Evolutionary conservation across 2,888 invertebrate species (phyloP), one percentile per base, ranked within the genome.

Genomic region (Chrysolina haemoptera): DNA sequence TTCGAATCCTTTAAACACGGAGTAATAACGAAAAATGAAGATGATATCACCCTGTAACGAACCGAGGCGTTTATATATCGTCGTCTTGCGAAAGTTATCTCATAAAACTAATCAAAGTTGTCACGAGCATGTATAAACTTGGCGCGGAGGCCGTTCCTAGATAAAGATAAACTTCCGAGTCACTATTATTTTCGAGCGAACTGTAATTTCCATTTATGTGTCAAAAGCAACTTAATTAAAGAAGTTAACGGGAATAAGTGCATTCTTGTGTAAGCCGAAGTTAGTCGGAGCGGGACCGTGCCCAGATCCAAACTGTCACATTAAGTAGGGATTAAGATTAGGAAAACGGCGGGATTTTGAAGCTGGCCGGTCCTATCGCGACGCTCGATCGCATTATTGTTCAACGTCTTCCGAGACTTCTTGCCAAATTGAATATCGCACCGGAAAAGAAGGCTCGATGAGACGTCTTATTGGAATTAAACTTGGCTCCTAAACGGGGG

Each of bases 211-310:
- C 86, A 86, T 87, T 85, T 85, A 85, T 85, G 83, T 86, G 86
- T 86, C 87, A 85, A 84, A 84, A 85, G 84, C 82, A 84, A 87
- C 85, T 87, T 87, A 87, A 87, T 87, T 87, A 87, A 86, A 86
- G 86, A 87, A 87, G 85, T 87, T 87, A 85, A 85, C 84, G 71
- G 81, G 84, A 86, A 86, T 86, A 86, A 87, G 87, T 87, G 87
- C 87, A 87, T 87, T 87, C 85, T 85, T 86, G 86, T 87, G 87
- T 87, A 86, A 87, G 84, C 83, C 80, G 79, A 81, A 83, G 82
- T 82, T 83, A 79, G 81, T 79, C 78, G 79, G 78, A 76, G 78
- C 79, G 79, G 82, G 80, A 81, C 80, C 75, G 76, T 80, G 82
- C 79, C 80, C 81, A 82, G 81, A 83, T 82, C 82, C 76, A 76